Evolutionary conservation across 2,888 invertebrate species (phyloP), one percentile per base, ranked within the genome.

Genomic region (Morpho deidamia): DNA sequence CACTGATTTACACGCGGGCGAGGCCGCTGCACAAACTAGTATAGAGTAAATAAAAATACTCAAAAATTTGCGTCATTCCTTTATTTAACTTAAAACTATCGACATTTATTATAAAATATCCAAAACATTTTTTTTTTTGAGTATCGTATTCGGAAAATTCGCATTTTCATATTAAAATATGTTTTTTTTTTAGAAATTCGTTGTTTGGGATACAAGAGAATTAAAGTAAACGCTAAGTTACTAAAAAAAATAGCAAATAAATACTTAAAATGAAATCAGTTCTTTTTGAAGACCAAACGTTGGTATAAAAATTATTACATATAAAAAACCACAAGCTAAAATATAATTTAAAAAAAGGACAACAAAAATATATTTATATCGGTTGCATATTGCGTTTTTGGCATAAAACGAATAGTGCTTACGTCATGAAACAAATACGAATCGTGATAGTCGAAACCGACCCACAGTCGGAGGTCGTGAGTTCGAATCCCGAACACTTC

Each of bases 41-140:
- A 23, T 23, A 23, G 23, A 23, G 5, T 23, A 32, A 34, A 55
- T 33, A 34, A 39, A 68, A 72, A 67, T 64, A 74, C 71, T n/a
- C n/a, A 72, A 64, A 60, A 58, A 46, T 23, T 23, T 23, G 23
- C 23, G 23, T 23, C 23, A 23, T 23, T 23, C 23, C 23, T 23
- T 23, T 23, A 23, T 23, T 23, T 23, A 23, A 23, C 23, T 43
- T 43, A 9, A 43, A 32, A 32, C 43, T 43, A 43, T 23, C 23
- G 43, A 43, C 32, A 32, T 32, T 42, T 7, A 43, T n/a, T 23
- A 42, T 8, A 43, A 43, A 43, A 23, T 43, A 43, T 43, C 11
- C 32, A 43, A 32, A 47, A 48, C 32, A 40, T 32, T 11, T 48
- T 48, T 32, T 39, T 23, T 5, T 23, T 23, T 48, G 48, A 48